Evolutionary conservation across 2,888 invertebrate species (phyloP).

Genomic region (Helicoverpa assulta): DNA sequence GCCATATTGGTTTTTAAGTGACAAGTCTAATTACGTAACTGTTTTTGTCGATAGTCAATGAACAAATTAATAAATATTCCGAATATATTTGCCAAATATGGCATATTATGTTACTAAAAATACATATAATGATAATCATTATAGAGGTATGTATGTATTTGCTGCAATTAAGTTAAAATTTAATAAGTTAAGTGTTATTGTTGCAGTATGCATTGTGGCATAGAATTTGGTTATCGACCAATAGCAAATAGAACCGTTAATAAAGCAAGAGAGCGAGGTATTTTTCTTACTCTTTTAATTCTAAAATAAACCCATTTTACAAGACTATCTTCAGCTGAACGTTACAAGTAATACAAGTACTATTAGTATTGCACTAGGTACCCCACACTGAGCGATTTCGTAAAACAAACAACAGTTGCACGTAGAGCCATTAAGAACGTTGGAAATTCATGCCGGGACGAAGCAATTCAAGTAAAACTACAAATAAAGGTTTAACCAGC

Average conservation of each 20-base stretch:
- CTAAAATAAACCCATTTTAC: background rate
- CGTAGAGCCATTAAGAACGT: background rate
- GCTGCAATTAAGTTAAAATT: too few species aligned
- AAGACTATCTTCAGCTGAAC: background rate
- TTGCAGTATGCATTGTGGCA: too few species aligned
- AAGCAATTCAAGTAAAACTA: slow-evolving; percentile 2
- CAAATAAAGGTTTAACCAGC: slow-evolving; percentile 1
- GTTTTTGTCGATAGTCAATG: too few species aligned
- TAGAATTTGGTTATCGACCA: too few species aligned
- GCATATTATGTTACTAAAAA: too few species aligned
- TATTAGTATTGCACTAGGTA: background rate
- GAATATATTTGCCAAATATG: too few species aligned
- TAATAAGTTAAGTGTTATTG: too few species aligned
- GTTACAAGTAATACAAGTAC: background rate
- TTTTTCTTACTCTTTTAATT: background rate
- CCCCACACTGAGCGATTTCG: slow-evolving; percentile 2
- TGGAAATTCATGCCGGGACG: slow-evolving; percentile 2
- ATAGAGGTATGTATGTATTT: too few species aligned
- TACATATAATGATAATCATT: too few species aligned
- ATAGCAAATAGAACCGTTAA: background rate
- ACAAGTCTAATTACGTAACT: too few species aligned
- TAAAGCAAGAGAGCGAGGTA: background rate
- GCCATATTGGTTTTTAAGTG: too few species aligned
- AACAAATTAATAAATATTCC: too few species aligned
- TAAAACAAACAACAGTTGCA: slow-evolving; percentile 2